phyloP scores from a whole-genome alignment of 2,113 vertebrate species.

The zebrafish (Danio rerio) region GRCz12tu NC_133187.1:41627001-41627500 shows the following conservation, averaged over 20 bases:
- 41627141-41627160: too few species aligned
- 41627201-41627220: not conserved
- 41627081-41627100: constrained; percentile 15
- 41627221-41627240: not conserved
- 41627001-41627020: constrained; percentile 7
- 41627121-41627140: not conserved
- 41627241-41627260: not conserved
- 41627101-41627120: not conserved
- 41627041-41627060: not conserved
- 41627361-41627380: constrained; percentile 30
- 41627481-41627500: constrained; percentile 29
- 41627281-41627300: constrained; percentile 29
- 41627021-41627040: constrained; percentile 1
- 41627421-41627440: constrained; percentile 40
- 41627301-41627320: constrained; percentile 2
- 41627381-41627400: constrained; percentile 23
- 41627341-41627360: not conserved
- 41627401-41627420: constrained; percentile 42
- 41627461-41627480: constrained; percentile 39
- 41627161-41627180: too few species aligned
- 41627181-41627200: too few species aligned
- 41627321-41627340: constrained; percentile 23
- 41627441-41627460: constrained; percentile 24
- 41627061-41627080: constrained; percentile 15
- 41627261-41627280: constrained; percentile 21